These are phyloP conservation scores for Synergus umbraculus DNA, from an alignment of 2,888 invertebrate species.

Conservation along the genomic window DNA sequence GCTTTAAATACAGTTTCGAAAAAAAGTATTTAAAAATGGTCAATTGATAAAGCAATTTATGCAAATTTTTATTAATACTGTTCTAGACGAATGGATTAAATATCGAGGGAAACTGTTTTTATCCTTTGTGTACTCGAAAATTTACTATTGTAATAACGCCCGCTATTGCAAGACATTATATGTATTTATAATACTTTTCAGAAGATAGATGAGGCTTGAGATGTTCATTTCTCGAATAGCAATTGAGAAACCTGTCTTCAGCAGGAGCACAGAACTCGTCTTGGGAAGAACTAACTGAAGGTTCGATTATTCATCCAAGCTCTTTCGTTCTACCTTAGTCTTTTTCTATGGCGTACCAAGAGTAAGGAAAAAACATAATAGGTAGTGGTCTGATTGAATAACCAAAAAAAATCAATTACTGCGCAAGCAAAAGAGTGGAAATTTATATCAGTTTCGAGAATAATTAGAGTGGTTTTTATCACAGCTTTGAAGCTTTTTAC, in stretches of 20 bases:
- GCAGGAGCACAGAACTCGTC: conserved; percentile 53
- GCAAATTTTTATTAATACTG: background rate
- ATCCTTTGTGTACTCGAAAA: background rate
- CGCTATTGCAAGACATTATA: background rate
- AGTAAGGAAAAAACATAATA: conserved; percentile 49
- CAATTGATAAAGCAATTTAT: too few relatives aligned
- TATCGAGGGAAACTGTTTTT: background rate
- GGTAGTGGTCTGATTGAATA: conserved; percentile 47
- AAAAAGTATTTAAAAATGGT: too few relatives aligned
- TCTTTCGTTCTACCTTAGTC: conserved; percentile 47
- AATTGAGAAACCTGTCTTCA: conserved; percentile 65
- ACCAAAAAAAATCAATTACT: conserved; percentile 50
- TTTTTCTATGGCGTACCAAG: conserved; percentile 49
- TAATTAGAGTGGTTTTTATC: background rate
- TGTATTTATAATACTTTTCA: too few relatives aligned
- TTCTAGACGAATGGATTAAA: background rate
- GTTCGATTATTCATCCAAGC: conserved; percentile 63
- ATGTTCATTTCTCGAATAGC: conserved; percentile 58
- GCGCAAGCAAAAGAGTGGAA: conserved; percentile 42
- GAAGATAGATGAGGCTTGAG: conserved; percentile 56
- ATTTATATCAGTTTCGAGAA: conserved; percentile 43
- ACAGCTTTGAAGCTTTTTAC: background rate
- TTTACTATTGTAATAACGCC: background rate
- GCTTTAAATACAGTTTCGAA: too few relatives aligned
- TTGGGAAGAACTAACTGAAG: conserved; percentile 53